Base-by-base conservation (phyloP, 2,888 invertebrate genomes). In the Lasioglossum morio region DNA sequence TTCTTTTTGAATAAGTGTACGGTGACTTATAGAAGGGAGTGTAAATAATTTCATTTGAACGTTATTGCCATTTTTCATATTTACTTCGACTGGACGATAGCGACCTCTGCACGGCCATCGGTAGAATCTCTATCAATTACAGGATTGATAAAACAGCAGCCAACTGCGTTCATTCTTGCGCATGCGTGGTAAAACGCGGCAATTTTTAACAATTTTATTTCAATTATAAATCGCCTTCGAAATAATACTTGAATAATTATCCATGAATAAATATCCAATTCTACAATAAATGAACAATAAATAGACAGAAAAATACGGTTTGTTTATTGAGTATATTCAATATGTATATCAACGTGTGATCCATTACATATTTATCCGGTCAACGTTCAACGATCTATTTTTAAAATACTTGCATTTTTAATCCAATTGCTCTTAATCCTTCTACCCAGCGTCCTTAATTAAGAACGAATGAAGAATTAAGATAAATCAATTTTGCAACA, bases 1-100 rank as follows among this genome's bases (percentile, higher is more conserved):
- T n/a, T n/a, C n/a, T n/a, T n/a, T n/a, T 43, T 12, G 12, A 43
- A 43, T 3, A 43, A 43, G 43, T 12, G 43, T 12, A 12, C 43
- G 12, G 12, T 12, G 12, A 43, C 43, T 43, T 43, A 43, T 43
- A 0, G 3, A 40, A 2, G 0, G 43, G 12, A 43, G 12, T 43
- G 12, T 14, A 14, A 43, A 43, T 43, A 43, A 43, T 43, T 14
- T 43, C 3, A 43, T 43, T 43, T 43, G 4, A 40, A 43, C 43
- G 12, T 43, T 12, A 2, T 43, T 43, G 12, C 40, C 40, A 43
- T 43, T 43, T 43, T 43, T 12, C 8, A 69, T 37, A n/a, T 69
- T 69, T 37, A 27, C 60, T 14, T 34, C 27, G 40, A 66, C 79
- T 80, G 82, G 46, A 87, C 14, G 77, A 5, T 86, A 60, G 79